Conservation (phyloP, 2,888 invertebrate species). For the Melitaea athalia region DNA sequence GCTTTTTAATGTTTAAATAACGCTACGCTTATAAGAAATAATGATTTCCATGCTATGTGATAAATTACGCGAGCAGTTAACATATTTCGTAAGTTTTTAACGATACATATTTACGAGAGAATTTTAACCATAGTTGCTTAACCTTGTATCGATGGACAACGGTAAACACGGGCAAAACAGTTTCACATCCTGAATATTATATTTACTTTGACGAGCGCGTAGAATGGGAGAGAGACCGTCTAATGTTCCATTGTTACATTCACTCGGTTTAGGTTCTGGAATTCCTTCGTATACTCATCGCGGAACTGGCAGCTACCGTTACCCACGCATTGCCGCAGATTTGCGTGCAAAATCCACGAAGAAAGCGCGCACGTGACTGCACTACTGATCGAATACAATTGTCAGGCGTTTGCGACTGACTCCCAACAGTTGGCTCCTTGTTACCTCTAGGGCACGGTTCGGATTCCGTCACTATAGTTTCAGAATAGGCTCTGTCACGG, state of each 20-base stretch:
- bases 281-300: slow-evolving; percentile 62
- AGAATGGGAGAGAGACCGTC: slow-evolving; percentile 30
- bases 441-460: slow-evolving; percentile 51
- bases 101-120: background rate
- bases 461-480: slow-evolving; percentile 50
- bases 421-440: slow-evolving; percentile 45
- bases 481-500: slow-evolving; percentile 51
- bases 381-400: slow-evolving; percentile 60
- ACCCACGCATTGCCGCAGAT: slow-evolving; percentile 65
- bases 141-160: background rate
- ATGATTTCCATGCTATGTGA: slow-evolving; percentile 13
- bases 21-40: slow-evolving; percentile 29
- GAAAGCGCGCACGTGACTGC: slow-evolving; percentile 78
- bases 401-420: slow-evolving; percentile 40
- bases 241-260: slow-evolving; percentile 40
- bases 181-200: slow-evolving; percentile 33
- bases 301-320: slow-evolving; percentile 75
- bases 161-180: slow-evolving; percentile 9
- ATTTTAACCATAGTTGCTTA: background rate
- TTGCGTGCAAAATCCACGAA: slow-evolving; percentile 78
- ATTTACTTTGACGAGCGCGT: slow-evolving; percentile 21
- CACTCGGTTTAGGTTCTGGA: slow-evolving; percentile 37
- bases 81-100: slow-evolving; percentile 37
- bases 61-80: slow-evolving; percentile 28
- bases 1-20: slow-evolving; percentile 45